These are phyloP conservation scores for Hippotragus niger DNA, from an alignment of 2,113 vertebrate genomes.

Conservation along the genomic window DNA sequence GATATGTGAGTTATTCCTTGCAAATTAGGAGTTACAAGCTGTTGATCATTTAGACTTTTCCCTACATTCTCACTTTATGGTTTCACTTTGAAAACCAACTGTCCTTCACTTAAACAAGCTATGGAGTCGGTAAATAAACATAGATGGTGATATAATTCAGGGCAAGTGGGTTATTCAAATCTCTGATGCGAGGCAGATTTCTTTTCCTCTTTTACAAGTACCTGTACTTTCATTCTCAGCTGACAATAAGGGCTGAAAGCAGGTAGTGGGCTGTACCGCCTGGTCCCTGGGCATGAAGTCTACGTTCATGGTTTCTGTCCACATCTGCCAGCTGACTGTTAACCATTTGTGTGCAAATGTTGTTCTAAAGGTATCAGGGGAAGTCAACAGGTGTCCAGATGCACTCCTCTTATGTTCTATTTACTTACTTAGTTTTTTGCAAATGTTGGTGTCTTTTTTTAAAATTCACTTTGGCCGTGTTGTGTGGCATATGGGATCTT, in stretches of 20 bases:
- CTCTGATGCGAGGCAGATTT: not conserved
- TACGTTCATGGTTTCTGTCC: not conserved
- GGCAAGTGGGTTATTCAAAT: not conserved
- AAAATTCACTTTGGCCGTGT: not conserved
- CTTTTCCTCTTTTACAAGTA: not conserved
- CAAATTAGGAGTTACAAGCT: constrained; percentile 52
- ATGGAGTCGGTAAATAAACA: not conserved
- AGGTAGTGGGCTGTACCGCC: not conserved
- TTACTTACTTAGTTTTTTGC: not conserved
- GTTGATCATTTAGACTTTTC: constrained; percentile 73
- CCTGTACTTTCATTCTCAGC: not conserved
- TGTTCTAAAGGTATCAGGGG: not conserved
- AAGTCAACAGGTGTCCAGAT: not conserved
- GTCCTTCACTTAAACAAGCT: not conserved
- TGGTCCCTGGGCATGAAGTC: not conserved
- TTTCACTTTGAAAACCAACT: constrained; percentile 31
- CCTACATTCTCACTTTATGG: constrained; percentile 38
- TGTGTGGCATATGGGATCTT: not conserved
- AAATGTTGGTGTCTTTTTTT: not conserved
- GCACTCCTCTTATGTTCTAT: not conserved
- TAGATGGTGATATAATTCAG: not conserved
- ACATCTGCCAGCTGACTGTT: not conserved
- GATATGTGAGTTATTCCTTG: constrained; percentile 55
- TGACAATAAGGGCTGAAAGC: not conserved
- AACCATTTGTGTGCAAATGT: not conserved